Evolutionary conservation across 2,113 vertebrate species (phyloP).

Genomic region (Amia ocellicauda): DNA sequence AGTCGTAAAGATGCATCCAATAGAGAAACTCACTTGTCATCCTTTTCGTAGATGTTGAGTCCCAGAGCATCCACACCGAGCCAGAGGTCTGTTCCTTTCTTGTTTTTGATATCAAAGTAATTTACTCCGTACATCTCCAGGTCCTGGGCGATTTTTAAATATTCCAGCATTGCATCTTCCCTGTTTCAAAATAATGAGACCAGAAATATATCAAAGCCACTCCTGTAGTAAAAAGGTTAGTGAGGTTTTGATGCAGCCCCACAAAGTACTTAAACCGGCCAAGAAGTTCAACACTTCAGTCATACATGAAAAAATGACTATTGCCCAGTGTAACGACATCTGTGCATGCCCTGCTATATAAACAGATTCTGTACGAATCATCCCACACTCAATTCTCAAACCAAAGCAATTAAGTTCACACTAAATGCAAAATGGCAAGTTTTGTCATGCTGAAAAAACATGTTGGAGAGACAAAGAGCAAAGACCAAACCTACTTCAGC

Average conservation of each 20-base stretch:
- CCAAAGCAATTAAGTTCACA: too few relatives aligned
- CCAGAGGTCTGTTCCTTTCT: conserved; percentile 94
- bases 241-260: too few relatives aligned
- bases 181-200: conserved; percentile 44
- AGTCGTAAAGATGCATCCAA: not conserved
- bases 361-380: too few relatives aligned
- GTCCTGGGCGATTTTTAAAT: conserved; percentile 95
- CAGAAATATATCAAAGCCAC: not conserved
- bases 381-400: too few relatives aligned
- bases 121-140: conserved; percentile 98
- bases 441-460: too few relatives aligned
- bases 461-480: too few relatives aligned
- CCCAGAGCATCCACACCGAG: conserved; percentile 93
- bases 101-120: conserved; percentile 98
- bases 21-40: conserved; percentile 80
- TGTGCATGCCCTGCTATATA: too few relatives aligned
- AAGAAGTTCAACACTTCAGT: not conserved
- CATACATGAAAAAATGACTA: too few relatives aligned
- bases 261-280: not conserved
- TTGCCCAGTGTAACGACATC: too few relatives aligned
- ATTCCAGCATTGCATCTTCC: conserved; percentile 91
- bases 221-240: not conserved
- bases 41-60: conserved; percentile 93
- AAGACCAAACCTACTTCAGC: conserved; percentile 87
- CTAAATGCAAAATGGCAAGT: too few relatives aligned